Percentiles rank a stretch among this genome's conserved stretches.
These are phyloP conservation scores for Mycogona germanica DNA, from an alignment of 2,888 invertebrate genomes.

Conservation along the genomic window DNA sequence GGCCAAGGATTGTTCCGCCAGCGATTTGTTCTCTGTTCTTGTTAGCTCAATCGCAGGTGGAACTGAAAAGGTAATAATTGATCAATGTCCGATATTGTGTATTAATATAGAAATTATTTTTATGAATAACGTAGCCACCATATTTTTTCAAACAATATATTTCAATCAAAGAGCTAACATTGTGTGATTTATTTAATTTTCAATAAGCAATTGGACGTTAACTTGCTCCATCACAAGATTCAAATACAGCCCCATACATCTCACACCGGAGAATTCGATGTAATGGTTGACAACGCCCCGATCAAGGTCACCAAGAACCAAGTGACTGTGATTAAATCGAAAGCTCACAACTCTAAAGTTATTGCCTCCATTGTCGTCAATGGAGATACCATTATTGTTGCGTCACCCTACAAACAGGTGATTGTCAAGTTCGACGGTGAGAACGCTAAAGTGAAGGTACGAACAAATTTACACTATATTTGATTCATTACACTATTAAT, in stretches of 20 bases:
- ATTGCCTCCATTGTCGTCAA: background rate
- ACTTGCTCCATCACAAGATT: constrained; percentile 9
- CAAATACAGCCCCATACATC: background rate
- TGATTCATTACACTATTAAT: too few relatives aligned
- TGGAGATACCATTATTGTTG: background rate
- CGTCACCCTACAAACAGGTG: background rate
- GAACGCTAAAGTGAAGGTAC: constrained; percentile 2
- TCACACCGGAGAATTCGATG: constrained; percentile 2
- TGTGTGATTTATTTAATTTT: background rate
- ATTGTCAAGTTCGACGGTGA: constrained; percentile 3
- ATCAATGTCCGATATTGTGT: background rate
- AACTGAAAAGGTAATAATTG: constrained; percentile 2
- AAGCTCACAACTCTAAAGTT: background rate
- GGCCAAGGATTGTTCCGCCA: constrained; percentile 34
- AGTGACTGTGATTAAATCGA: background rate
- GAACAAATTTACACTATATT: too few relatives aligned
- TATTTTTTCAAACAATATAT: background rate
- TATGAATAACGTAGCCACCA: background rate
- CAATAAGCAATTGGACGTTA: background rate
- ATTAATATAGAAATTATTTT: background rate
- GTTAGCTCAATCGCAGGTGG: background rate
- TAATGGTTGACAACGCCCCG: constrained; percentile 1
- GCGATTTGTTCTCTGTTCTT: constrained; percentile 10
- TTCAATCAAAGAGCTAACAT: background rate
- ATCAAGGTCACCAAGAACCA: too few relatives aligned